Evolutionary conservation across 2,113 vertebrate genomes (phyloP).

Genomic region (Catagonus wagneri): DNA sequence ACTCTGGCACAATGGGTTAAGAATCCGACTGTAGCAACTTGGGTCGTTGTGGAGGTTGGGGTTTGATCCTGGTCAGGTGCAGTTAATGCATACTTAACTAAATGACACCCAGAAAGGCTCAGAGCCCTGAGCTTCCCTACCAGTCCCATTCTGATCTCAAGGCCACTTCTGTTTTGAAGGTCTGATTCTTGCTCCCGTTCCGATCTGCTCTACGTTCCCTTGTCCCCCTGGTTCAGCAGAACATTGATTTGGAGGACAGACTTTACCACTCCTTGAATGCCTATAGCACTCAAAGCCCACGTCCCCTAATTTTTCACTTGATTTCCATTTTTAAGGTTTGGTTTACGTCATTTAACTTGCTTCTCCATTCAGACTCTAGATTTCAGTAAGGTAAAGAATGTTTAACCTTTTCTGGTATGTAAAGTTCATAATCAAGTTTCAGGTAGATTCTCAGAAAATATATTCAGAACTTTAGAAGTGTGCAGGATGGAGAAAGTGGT

Average conservation of each 20-base stretch:
- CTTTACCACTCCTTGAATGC: neutral
- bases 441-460: neutral
- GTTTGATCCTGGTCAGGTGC: no score
- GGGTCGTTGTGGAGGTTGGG: no score
- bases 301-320: neutral
- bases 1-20: no score
- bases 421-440: neutral
- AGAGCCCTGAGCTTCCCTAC: neutral
- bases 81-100: fast-evolving
- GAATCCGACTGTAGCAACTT: no score
- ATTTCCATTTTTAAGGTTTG: neutral
- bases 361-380: neutral
- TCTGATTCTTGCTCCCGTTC: neutral
- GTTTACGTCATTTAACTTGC: neutral
- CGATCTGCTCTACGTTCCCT: neutral
- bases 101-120: no score
- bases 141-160: no score
- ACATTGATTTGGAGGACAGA: neutral
- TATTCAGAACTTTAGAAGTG: neutral
- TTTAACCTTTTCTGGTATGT: neutral
- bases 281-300: neutral
- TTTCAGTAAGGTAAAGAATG: neutral
- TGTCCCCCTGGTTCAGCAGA: neutral
- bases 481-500: neutral
- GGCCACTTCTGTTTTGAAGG: neutral